These are phyloP conservation scores for Thunnus thynnus DNA, from an alignment of 2,113 vertebrate genomes.

Conservation along the genomic window DNA sequence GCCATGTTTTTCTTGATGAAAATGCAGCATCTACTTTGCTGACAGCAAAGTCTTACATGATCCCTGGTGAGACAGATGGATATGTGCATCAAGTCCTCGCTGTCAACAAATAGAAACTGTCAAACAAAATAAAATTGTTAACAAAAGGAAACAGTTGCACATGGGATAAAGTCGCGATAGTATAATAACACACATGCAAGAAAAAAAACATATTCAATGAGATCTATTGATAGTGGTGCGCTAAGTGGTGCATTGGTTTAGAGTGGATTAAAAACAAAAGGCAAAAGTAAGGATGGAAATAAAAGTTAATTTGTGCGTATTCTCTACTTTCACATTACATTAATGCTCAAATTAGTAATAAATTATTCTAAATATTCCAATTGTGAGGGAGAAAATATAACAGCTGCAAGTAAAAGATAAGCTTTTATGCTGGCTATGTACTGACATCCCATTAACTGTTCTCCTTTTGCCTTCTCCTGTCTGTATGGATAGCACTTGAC, in stretches of 20 bases:
- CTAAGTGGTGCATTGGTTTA: background rate
- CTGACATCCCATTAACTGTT: slow-evolving; percentile 1
- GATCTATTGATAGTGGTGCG: background rate
- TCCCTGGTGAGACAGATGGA: slow-evolving; percentile 44
- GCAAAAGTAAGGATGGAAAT: background rate
- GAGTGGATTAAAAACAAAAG: slow-evolving; percentile 23
- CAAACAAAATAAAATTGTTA: slow-evolving; percentile 38
- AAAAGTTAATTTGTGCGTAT: background rate
- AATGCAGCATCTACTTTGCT: slow-evolving; percentile 29
- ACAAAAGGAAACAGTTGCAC: slow-evolving; percentile 35
- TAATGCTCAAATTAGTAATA: background rate
- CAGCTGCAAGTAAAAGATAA: background rate
- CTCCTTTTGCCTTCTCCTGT: background rate
- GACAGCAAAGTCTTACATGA: slow-evolving; percentile 34
- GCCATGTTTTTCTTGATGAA: slow-evolving; percentile 46
- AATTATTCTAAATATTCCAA: background rate
- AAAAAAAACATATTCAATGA: slow-evolving; percentile 10
- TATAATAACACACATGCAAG: background rate
- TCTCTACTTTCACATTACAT: background rate
- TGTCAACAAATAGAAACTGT: slow-evolving; percentile 28
- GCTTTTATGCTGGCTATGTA: background rate
- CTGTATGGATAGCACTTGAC: slow-evolving; percentile 33
- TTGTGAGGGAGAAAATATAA: background rate
- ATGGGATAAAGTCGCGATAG: slow-evolving; percentile 24
- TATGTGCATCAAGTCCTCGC: slow-evolving; percentile 21